Evolutionary conservation across 1,140 invertebrate species (phyloP).

Genomic region (Lasaia peninsularis): DNA sequence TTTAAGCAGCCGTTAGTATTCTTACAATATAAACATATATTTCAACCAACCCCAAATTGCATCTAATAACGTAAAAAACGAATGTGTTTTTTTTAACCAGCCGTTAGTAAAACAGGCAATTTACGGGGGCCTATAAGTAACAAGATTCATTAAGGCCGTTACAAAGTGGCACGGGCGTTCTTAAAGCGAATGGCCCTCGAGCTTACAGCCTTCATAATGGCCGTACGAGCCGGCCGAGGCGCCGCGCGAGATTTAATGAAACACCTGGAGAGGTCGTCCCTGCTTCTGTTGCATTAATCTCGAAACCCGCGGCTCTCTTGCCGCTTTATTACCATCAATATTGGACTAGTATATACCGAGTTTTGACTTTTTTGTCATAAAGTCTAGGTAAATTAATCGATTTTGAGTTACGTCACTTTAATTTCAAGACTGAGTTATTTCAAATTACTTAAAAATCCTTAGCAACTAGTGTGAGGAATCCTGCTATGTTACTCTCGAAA

Average conservation of each 20-base stretch:
- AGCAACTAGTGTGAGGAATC: no score
- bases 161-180: conserved; percentile 74
- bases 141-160: conserved; percentile 74
- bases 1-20: no score
- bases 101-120: conserved; percentile 70
- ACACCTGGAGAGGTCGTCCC: conserved; percentile 70
- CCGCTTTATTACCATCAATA: conserved; percentile 35
- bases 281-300: conserved; percentile 72
- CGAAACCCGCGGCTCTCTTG: conserved; percentile 35
- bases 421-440: no score
- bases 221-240: conserved; percentile 60
- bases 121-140: conserved; percentile 74
- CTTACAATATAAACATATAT: no score
- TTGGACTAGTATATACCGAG: conserved; percentile 19
- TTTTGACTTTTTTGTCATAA: no score
- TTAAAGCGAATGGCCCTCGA: conserved; percentile 75
- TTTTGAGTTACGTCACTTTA: no score
- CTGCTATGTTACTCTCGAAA: no score
- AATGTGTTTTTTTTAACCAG: conserved; percentile 43
- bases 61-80: no score
- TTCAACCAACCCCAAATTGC: no score
- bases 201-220: conserved; percentile 72
- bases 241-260: conserved; percentile 72
- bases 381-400: no score
- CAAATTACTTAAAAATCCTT: no score